These are phyloP conservation scores for Lutjanus erythropterus DNA, from an alignment of 2,113 vertebrate genomes.

Conservation along the genomic window DNA sequence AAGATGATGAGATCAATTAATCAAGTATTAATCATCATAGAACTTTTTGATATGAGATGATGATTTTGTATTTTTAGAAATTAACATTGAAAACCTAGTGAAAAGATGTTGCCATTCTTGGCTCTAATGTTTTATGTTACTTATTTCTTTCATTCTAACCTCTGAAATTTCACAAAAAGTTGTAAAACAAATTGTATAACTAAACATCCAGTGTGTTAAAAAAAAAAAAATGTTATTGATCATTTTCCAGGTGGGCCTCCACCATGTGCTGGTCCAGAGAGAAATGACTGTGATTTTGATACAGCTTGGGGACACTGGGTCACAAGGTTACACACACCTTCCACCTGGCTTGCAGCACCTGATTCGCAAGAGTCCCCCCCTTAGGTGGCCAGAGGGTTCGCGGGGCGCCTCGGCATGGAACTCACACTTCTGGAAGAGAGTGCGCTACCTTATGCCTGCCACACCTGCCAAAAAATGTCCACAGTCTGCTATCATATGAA, in stretches of 20 bases:
- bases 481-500: constrained; percentile 17
- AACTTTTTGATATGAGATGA: not conserved
- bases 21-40: not conserved
- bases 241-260: constrained; percentile 70
- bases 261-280: constrained; percentile 85
- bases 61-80: not conserved
- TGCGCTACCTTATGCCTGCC: constrained; percentile 89
- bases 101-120: not conserved
- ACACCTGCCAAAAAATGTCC: constrained; percentile 2
- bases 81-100: not conserved
- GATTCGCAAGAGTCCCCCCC: constrained; percentile 83
- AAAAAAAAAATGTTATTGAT: not conserved
- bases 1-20: not conserved
- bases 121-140: not conserved
- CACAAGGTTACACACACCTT: constrained; percentile 78
- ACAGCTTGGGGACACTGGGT: constrained; percentile 83
- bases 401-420: constrained; percentile 35
- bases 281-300: constrained; percentile 89
- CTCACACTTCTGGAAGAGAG: constrained; percentile 90
- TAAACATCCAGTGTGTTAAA: not conserved
- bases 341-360: constrained; percentile 87
- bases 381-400: constrained; percentile 82
- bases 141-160: no score
- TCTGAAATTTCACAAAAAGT: not conserved
- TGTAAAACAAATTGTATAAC: no score